Conservation (phyloP, 2,888 invertebrate species). For the Cyclophora punctaria region DNA sequence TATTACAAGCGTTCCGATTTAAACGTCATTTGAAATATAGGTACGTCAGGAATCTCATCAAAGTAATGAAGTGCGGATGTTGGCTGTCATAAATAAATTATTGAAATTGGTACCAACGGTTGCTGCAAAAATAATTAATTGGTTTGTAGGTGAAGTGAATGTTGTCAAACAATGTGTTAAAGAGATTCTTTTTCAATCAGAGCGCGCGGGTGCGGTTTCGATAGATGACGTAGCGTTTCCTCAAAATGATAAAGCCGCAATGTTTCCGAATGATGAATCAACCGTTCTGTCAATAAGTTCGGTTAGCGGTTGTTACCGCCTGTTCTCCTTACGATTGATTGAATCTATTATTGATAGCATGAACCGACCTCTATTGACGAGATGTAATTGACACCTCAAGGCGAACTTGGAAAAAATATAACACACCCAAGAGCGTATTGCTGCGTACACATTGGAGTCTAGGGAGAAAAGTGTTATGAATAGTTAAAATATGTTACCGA, state of each 20-base stretch:
- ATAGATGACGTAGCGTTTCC: conserved; percentile 9
- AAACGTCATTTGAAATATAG: not conserved
- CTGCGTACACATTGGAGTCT: too few species aligned
- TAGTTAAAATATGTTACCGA: too few species aligned
- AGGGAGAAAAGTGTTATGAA: too few species aligned
- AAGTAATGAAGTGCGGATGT: conserved; percentile 7
- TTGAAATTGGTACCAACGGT: conserved; percentile 5
- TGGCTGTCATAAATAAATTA: conserved; percentile 8
- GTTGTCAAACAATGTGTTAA: conserved; percentile 8
- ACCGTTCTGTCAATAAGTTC: conserved; percentile 51
- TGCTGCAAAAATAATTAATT: conserved; percentile 10
- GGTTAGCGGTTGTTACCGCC: conserved; percentile 58
- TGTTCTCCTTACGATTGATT: conserved; percentile 55
- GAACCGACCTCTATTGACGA: conserved; percentile 51
- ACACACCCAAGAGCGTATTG: too few species aligned
- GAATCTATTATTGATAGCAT: conserved; percentile 57
- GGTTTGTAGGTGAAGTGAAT: conserved; percentile 12
- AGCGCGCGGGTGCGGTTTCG: conserved; percentile 2
- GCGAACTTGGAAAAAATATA: conserved; percentile 3
- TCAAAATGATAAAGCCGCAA: conserved; percentile 61
- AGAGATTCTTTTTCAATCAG: too few species aligned
- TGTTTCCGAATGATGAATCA: conserved; percentile 52
- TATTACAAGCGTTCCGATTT: too few species aligned
- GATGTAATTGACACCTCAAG: conserved; percentile 46
- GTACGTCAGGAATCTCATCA: conserved; percentile 12